phyloP scores from a whole-genome alignment of 1,140 invertebrate genomes.

The Melitaea cinxia region DNA sequence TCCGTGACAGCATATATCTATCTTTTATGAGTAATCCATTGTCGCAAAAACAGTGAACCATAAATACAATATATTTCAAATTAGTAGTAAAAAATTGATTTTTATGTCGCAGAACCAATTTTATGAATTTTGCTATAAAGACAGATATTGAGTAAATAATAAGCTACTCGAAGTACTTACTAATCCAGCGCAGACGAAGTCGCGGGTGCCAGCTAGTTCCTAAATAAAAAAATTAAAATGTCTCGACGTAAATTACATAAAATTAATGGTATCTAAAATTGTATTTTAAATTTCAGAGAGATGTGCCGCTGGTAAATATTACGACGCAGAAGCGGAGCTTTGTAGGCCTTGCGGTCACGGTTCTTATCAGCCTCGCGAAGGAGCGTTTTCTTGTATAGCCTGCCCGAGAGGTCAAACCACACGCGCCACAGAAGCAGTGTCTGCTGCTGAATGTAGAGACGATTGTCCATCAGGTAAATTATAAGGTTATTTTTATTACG shows the following conservation, averaged over 20 bases:
- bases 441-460: constrained; percentile 92
- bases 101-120: too few species aligned
- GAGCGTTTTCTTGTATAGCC: constrained; percentile 93
- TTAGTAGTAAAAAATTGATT: too few species aligned
- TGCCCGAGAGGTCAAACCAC: constrained; percentile 97
- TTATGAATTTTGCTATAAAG: too few species aligned
- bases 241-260: neutral
- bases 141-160: too few species aligned
- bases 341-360: constrained; percentile 97
- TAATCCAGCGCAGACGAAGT: too few species aligned
- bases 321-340: constrained; percentile 91
- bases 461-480: constrained; percentile 91
- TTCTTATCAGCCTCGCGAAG: constrained; percentile 95
- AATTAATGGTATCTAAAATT: neutral
- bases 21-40: too few species aligned
- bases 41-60: too few species aligned
- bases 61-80: too few species aligned
- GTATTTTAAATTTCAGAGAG: constrained; percentile 83
- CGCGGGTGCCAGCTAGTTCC: too few species aligned
- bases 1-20: too few species aligned
- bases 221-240: too few species aligned
- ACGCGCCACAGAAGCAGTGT: constrained; percentile 94
- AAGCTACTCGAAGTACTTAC: too few species aligned
- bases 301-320: constrained; percentile 95
- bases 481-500: neutral